A percentile compares a stretch with the other conserved stretches of the same genome.
Evolutionary conservation across 2,888 invertebrate genomes (phyloP).

Genomic region (Aromia moschata): DNA sequence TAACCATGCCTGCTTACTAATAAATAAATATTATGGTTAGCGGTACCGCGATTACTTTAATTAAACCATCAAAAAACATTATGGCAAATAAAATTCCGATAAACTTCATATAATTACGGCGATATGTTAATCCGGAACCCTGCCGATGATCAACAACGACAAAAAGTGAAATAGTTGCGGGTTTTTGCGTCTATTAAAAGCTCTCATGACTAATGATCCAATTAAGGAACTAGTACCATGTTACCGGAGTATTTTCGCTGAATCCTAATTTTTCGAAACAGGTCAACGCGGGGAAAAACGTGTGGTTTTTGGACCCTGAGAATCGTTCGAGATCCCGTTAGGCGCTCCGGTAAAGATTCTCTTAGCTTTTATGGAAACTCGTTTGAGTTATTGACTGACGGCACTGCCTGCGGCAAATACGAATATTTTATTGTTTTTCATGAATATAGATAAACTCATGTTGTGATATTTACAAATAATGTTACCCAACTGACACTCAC

Average conservation of each 20-base stretch:
- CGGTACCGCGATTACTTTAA: conserved; percentile 26
- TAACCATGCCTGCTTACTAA: conserved; percentile 15
- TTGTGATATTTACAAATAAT: too few relatives aligned
- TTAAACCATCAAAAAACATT: conserved; percentile 25
- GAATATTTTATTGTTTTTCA: too few relatives aligned
- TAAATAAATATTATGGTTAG: conserved; percentile 20
- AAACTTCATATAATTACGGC: conserved; percentile 24
- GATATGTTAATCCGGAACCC: conserved; percentile 17
- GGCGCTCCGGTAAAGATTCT: conserved; percentile 5
- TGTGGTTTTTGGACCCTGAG: conserved; percentile 22
- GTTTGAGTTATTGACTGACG: too few relatives aligned
- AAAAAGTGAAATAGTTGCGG: conserved; percentile 19
- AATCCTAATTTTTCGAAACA: conserved; percentile 15
- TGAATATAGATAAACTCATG: too few relatives aligned
- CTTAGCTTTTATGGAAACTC: too few relatives aligned
- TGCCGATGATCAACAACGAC: neutral
- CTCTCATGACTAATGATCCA: conserved; percentile 22
- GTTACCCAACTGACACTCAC: too few relatives aligned
- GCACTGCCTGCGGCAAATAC: too few relatives aligned
- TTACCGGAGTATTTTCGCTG: conserved; percentile 23
- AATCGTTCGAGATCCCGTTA: conserved; percentile 27
- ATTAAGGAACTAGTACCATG: conserved; percentile 17
- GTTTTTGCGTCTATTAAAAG: conserved; percentile 25
- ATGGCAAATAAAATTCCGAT: conserved; percentile 18
- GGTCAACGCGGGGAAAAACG: conserved; percentile 23